Percentiles rank a stretch among this genome's conserved stretches.
These are phyloP conservation scores for Telmatochromis sp. DNA, from an alignment of 2,113 vertebrate genomes.

Conservation along the genomic window DNA sequence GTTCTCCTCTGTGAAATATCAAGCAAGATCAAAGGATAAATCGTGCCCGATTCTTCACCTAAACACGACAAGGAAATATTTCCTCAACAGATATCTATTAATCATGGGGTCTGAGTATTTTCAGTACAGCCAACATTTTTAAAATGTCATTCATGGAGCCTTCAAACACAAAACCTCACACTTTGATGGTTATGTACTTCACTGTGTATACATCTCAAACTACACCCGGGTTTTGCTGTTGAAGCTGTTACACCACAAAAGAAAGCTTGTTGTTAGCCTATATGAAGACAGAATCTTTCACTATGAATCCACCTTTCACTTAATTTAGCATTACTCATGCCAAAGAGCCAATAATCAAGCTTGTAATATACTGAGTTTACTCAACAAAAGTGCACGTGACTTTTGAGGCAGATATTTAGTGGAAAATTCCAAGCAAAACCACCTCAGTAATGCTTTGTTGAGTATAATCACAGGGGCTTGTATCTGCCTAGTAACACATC, in stretches of 20 bases:
- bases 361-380: neutral
- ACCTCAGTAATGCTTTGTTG: neutral
- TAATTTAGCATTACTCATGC: neutral
- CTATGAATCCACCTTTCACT: neutral
- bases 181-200: neutral
- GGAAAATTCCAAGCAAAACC: neutral
- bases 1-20: constrained; percentile 38
- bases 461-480: neutral
- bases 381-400: neutral
- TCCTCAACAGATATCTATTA: constrained; percentile 41
- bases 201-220: neutral
- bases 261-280: neutral
- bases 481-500: neutral
- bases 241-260: neutral
- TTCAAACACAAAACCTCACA: constrained; percentile 2
- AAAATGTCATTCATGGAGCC: constrained; percentile 3
- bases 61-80: constrained; percentile 49
- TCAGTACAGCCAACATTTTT: neutral
- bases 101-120: constrained; percentile 23
- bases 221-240: neutral
- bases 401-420: neutral
- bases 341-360: neutral
- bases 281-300: neutral
- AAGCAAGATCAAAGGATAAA: constrained; percentile 54
- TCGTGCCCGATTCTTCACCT: constrained; percentile 25